A percentile compares a stretch with the other conserved stretches of the same genome.
Evolutionary conservation across 2,113 vertebrate species (phyloP).

Genomic region (Semnornis frantzii): DNA sequence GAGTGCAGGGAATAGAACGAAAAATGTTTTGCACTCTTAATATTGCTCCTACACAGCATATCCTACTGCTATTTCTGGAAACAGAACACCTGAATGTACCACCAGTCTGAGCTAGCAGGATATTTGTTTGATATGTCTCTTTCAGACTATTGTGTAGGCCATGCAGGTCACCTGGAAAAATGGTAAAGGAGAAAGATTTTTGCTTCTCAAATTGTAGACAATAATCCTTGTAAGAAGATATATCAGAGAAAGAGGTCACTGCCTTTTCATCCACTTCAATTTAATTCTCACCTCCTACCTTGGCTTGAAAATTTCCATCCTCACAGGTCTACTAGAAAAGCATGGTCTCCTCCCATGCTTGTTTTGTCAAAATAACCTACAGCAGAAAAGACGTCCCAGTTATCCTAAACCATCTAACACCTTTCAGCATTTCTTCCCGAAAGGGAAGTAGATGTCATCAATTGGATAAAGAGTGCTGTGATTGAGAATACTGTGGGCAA

Average conservation of each 20-base stretch:
- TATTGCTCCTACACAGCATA: neutral
- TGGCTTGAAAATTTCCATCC: neutral
- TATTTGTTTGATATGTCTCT: neutral
- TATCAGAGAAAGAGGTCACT: neutral
- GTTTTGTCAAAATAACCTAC: neutral
- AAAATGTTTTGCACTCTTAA: neutral
- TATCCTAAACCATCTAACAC: neutral
- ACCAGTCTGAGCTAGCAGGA: neutral
- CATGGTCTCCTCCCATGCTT: neutral
- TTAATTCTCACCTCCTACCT: neutral
- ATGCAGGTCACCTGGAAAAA: neutral
- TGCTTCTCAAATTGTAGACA: neutral
- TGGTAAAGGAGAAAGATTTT: neutral
- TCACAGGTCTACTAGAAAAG: neutral
- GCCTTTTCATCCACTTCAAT: neutral
- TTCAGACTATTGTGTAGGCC: neutral
- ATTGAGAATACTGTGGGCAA: neutral
- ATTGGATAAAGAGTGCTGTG: neutral
- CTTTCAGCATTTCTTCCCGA: neutral
- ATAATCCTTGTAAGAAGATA: neutral
- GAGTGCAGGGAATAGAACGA: neutral
- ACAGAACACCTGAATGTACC: neutral
- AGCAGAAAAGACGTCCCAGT: neutral
- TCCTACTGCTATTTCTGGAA: neutral
- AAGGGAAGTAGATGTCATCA: neutral